These are phyloP conservation scores for Aricia agestis DNA, from an alignment of 1,140 invertebrate species.

Conservation along the genomic window DNA sequence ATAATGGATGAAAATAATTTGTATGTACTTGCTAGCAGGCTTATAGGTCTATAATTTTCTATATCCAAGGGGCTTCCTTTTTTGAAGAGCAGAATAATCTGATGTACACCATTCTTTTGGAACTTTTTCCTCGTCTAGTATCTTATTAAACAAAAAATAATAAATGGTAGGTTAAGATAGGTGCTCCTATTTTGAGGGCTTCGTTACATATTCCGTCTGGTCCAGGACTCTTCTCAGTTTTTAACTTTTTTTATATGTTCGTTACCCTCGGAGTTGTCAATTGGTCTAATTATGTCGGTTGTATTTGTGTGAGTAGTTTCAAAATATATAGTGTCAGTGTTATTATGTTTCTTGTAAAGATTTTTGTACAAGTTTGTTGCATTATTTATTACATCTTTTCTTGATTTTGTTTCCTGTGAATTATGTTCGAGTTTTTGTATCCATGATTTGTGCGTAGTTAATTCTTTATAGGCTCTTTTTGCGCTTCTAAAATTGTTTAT, in stretches of 20 bases:
- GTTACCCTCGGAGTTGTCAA: neutral
- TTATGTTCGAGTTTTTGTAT: slow-evolving; percentile 30
- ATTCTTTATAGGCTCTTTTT: slow-evolving; percentile 34
- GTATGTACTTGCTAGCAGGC: slow-evolving; percentile 16
- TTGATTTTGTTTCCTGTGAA: slow-evolving; percentile 24
- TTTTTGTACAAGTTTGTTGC: slow-evolving; percentile 37
- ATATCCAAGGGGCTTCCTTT: slow-evolving; percentile 22
- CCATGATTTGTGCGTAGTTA: slow-evolving; percentile 34
- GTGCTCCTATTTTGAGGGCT: slow-evolving; percentile 26
- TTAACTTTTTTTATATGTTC: slow-evolving; percentile 27
- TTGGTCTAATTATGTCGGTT: slow-evolving; percentile 13
- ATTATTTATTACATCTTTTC: slow-evolving; percentile 32
- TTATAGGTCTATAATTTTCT: slow-evolving; percentile 21
- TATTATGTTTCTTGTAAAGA: slow-evolving; percentile 22
- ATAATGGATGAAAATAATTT: slow-evolving; percentile 33
- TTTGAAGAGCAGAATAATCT: slow-evolving; percentile 26
- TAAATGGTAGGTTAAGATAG: slow-evolving; percentile 21
- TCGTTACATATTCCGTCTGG: slow-evolving; percentile 29
- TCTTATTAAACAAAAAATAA: slow-evolving; percentile 29
- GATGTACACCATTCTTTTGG: slow-evolving; percentile 18
- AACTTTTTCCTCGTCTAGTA: slow-evolving; percentile 20
- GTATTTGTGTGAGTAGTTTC: neutral
- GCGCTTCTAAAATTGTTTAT: slow-evolving; percentile 30
- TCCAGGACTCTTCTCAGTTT: slow-evolving; percentile 29
- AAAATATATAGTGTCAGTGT: neutral